Base-by-base conservation (phyloP, 2,888 invertebrate species). In the Thelaira solivaga region DNA sequence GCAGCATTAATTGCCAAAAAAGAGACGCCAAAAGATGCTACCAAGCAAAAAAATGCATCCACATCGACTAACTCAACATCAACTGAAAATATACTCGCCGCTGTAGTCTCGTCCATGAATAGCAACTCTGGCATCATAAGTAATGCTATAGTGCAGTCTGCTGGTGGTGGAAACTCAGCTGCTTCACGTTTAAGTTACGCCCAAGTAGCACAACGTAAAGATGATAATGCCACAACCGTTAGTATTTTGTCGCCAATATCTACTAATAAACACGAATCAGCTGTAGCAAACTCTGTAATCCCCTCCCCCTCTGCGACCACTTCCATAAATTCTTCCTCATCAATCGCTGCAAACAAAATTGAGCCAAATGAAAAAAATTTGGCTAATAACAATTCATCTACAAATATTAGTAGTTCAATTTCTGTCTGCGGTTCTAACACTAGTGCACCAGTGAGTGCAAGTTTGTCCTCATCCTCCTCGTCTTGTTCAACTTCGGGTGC, bases 161-260 rank as follows among this genome's bases (percentile, higher is more conserved):
- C 67, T 22, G 67, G 64, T 82, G 83, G 80, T 83, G 83, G 82
- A 80, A 83, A 75, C 83, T 83, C 84, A 16, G 76, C 71, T 81
- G 80, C 65, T 10, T 81, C 86, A 31, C 87, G 88, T 57, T 89
- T 92, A 86, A 92, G 92, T 86, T 93, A 93, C 86, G 93, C 93
- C 77, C 93, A 93, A 88, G 92, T 92, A 76, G 92, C 92, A 39
- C 92, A 93, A 85, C 92, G 92, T 82, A 92, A 91, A 83, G 91
- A 92, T 10, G 81, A 76, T 36, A 80, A 69, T 61, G 41, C 39
- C 4, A 11, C 69, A 10, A 53, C 76, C 11, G 71, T 26, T 55
- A 80, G 78, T 57, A 80, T 78, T 49, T 81, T 81, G 7, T 53
- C 79, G 4, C 76, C 80, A 8, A 64, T 75, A 69, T 62, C 77